Evolutionary conservation across 2,888 invertebrate genomes (phyloP).

Genomic region (Ormyrus pomaceus): DNA sequence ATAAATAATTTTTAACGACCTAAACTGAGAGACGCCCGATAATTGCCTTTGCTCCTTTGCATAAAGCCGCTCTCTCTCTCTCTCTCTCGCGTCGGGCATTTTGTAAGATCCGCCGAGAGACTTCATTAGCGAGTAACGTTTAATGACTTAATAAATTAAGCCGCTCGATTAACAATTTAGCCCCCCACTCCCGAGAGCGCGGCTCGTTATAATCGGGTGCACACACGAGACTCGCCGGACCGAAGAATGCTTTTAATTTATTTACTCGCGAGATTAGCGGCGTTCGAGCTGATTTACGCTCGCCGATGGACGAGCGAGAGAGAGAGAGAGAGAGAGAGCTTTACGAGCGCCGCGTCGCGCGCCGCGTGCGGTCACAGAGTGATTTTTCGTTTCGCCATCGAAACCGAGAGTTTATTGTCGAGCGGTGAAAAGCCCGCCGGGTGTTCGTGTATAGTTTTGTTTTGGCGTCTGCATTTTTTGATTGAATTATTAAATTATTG

Average conservation of each 20-base stretch:
- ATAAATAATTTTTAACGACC: constrained; percentile 14
- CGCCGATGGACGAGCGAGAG: background rate
- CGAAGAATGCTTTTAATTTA: background rate
- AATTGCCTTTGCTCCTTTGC: background rate
- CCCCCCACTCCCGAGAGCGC: too few species aligned
- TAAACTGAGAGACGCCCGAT: background rate
- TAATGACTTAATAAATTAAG: constrained; percentile 53
- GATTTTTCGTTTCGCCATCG: constrained; percentile 6
- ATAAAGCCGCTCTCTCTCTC: background rate
- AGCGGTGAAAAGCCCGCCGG: too few species aligned
- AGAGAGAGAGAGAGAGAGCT: too few species aligned
- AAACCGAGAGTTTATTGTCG: too few species aligned
- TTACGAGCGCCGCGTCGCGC: too few species aligned
- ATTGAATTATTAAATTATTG: too few species aligned
- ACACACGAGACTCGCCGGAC: too few species aligned
- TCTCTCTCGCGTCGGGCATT: background rate
- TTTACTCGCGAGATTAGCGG: background rate
- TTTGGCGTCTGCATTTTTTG: too few species aligned
- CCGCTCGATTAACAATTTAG: constrained; percentile 1
- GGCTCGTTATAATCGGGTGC: too few species aligned
- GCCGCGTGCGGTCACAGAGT: too few species aligned
- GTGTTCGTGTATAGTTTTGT: too few species aligned
- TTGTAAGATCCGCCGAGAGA: background rate
- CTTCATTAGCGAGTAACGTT: constrained; percentile 20
- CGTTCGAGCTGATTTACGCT: background rate